Evolutionary conservation across 2,797 vertebrate species (phyloP), one percentile per base, ranked within the genome.

Genomic region (Microhierax caerulescens): DNA sequence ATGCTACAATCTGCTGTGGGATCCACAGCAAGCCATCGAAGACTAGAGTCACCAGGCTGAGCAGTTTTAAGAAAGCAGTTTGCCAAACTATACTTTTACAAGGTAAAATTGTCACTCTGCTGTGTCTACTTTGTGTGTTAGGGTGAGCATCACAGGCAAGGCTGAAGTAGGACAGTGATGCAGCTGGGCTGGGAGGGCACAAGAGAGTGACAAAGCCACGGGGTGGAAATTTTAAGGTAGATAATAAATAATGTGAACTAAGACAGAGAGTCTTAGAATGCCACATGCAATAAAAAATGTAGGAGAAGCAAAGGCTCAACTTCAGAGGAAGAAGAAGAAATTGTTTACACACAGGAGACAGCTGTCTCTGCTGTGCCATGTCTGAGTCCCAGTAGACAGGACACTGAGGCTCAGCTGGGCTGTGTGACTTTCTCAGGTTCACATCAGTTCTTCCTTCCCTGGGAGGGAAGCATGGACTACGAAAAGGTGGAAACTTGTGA

Each of bases 121-220:
- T 83, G 17, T 2, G 1, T 48, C 74, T 74, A 32, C 34, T 87
- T 68, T 61, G 37, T 15, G 5, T 32, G 34, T 50, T 54, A 21
- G 60, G 48, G 34, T 67, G 39, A 69, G 56, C 13, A n/a, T 15
- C 68, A 57, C 0, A 2, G 48, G 59, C 27, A 36, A 27, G 25
- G 34, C 10, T 39, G 37, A 75, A 51, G n/a, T 2, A 51, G 57
- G 59, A 53, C 34, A 24, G 16, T 18, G 67, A 25, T 61, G 22
- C 22, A 81, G 27, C 27, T 39, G 67, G 39, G 25, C 30, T 92
- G 30, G 21, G 27, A 69, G 36, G 14, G 41, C 47, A 50, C 2
- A 2, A 2, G 13, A 30, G 8, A 77, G 6, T 20, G 37, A 65
- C 3, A 6, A 73, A 93, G 36, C 56, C 28, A 56, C 0, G 1